Evolutionary conservation across 2,113 vertebrate genomes (phyloP), one percentile per base, ranked within the genome.

Genomic region (Saccopteryx leptura): DNA sequence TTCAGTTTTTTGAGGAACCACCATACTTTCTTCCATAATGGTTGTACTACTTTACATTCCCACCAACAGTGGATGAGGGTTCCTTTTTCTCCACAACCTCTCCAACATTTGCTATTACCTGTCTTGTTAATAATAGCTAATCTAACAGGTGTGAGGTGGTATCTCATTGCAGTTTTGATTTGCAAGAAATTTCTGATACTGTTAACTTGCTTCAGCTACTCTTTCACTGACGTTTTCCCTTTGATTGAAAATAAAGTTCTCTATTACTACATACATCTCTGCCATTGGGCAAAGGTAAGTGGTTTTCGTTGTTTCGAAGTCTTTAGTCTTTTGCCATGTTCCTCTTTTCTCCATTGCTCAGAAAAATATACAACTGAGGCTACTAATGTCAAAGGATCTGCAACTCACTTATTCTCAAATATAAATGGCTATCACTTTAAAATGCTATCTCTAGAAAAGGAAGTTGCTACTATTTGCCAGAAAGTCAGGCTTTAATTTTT

Each of bases 171-270:
- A n/a, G n/a, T n/a, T n/a, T n/a, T n/a, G n/a, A n/a, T n/a, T n/a
- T n/a, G n/a, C n/a, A n/a, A 15, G 48, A 48, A 65, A 82, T 82
- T 63, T 89, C 50, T 33, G 39, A 46, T 83, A 75, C 17, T 65
- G 26, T 24, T 90, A 26, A 17, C 18, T 81, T 87, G 9, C 52
- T 48, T 85, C 68, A 54, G 23, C 1, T 79, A 50, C 12, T 39
- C 4, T 69, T 80, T 85, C 52, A 60, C 54, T 66, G 9, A 24
- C n/a, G 4, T 48, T 65, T 82, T 84, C 15, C 69, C 39, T 75
- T 71, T 90, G 19, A 84, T 66, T 94, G 28, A 83, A 89, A 91
- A 88, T 69, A 60, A 33, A 1, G 9, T 81, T 86, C 82, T 48
- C 13, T 80, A 14, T 92, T 84, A 33, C 10, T 68, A 79, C 26